Base-by-base conservation (phyloP, 2,797 vertebrate genomes). In the Peromyscus nudipes region DNA sequence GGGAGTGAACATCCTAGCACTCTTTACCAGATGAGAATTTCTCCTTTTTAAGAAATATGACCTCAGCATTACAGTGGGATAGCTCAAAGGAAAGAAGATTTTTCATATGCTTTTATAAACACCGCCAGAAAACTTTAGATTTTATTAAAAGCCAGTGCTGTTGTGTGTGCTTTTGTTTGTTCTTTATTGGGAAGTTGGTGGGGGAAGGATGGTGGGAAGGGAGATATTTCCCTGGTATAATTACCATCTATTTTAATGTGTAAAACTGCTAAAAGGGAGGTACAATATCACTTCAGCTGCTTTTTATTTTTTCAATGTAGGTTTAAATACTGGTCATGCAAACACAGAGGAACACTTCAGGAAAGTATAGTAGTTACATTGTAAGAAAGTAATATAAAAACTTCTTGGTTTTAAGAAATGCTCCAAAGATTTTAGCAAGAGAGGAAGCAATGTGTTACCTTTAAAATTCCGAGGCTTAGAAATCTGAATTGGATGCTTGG, bases 401-500 rank as follows among this genome's bases (percentile, higher is more conserved):
- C 43, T 40, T 49, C 23, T 25, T 49, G 21, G 43, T 60, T 94
- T 90, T 69, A 21, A 64, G 25, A 81, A 95, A 88, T 83, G 4
- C 65, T 21, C 19, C 7, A 8, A 43, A 73, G 52, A 84, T 85
- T 75, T 94, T 40, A 93, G n/a, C 57, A 65, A 93, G 89, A 16
- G 34, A 91, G 49, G 64, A 95, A 92, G 25, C 88, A 91, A 91
- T 21, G 9, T 29, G 0, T 85, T 98, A 99, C 99, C 99, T 98
- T 98, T 98, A 91, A 98, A 85, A 91, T 97, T 96, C 76, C 98
- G 99, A 96, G 98, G 99, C 98, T 98, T 99, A 89, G 96, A 97
- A 97, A 99, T 98, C 89, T 98, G 99, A 94, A 99, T 97, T 8
- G 99, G 99, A 94, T 99, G 99, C 96, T 98, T 99, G 46, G 99